Base-by-base conservation (phyloP, 35 echinoderm and acorn worm genomes). In the Stichopus chloronotus region DNA sequence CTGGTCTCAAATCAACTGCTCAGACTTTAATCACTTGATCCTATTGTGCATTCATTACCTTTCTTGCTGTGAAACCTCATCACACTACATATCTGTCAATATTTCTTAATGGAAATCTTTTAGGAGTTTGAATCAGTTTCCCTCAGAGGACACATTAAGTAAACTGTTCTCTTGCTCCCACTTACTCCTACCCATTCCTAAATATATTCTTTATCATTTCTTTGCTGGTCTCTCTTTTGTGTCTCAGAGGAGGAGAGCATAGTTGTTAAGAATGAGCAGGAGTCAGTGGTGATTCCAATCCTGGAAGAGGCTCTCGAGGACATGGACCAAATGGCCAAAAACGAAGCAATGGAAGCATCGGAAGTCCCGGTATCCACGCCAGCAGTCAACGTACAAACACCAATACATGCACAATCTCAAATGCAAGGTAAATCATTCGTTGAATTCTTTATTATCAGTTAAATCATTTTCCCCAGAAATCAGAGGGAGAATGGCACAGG, bases 281-380 rank as follows among this genome's bases (percentile, higher is more conserved):
- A 83, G 55, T 52, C 80, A 53, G 80, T 83, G 4, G 80, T 83
- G 10, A 83, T 83, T 20, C 80, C 80, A 9, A 83, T 83, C 80
- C 80, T 83, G 21, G 80, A 83, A 55, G 80, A 83, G 80, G 80
- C 80, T 55, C 55, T 83, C 3, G 80, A 83, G 17, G 80, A 83
- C n/a, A 83, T 83, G 80, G 80, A 83, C 21, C 80, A 83, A 55
- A 56, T 56, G 16, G 80, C 25, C 12, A 83, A 55, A 55, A 52
- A 83, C 10, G 80, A 83, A 83, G 53, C 52, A 83, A 30, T 13
- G 6, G 6, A 24, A 43, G 11, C 53, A 24, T 55, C 80, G 10
- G 16, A 19, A 17, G 53, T 55, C 17, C 43, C n/a, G 7, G 55
- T 83, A 56, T 43, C 30, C 30, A 43, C 30, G 30, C 30, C 30